These are phyloP conservation scores for Caligus rogercresseyi DNA, from an alignment of 1,140 invertebrate species.

Conservation along the genomic window DNA sequence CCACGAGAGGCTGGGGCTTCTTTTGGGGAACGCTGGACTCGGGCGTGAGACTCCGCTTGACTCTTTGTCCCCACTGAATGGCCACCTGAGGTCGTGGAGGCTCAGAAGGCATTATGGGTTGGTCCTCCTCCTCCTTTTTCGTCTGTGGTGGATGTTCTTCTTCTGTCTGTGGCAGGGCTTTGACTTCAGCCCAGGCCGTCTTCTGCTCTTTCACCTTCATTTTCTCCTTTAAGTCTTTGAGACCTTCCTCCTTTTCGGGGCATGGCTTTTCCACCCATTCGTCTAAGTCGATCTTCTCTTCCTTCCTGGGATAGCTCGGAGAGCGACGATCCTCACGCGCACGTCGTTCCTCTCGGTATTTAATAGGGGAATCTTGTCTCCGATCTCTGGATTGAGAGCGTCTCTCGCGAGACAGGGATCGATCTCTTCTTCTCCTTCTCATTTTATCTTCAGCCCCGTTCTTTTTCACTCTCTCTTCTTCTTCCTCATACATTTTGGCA, in stretches of 20 bases:
- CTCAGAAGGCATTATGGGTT: neutral
- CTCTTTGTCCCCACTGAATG: slow-evolving; percentile 8
- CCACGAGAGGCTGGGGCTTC: neutral
- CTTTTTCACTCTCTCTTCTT: neutral
- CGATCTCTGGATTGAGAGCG: neutral
- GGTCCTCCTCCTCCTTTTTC: neutral
- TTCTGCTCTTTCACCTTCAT: slow-evolving; percentile 6
- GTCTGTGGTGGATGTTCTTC: no score
- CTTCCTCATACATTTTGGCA: neutral
- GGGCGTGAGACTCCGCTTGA: neutral
- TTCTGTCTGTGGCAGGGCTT: neutral
- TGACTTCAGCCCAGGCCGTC: neutral
- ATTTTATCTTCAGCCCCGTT: neutral
- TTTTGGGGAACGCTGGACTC: neutral
- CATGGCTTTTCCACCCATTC: slow-evolving; percentile 5
- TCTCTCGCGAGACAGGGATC: neutral
- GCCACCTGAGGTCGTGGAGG: slow-evolving; percentile 4
- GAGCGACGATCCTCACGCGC: neutral
- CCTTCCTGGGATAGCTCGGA: neutral
- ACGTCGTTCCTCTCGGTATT: no score
- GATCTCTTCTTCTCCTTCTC: neutral
- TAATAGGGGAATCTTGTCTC: no score
- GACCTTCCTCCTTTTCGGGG: neutral
- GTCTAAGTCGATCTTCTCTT: slow-evolving; percentile 10
- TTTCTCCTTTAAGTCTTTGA: neutral